Evolutionary conservation across 1,140 invertebrate genomes (phyloP).

Genomic region (Bombus sylvicola): DNA sequence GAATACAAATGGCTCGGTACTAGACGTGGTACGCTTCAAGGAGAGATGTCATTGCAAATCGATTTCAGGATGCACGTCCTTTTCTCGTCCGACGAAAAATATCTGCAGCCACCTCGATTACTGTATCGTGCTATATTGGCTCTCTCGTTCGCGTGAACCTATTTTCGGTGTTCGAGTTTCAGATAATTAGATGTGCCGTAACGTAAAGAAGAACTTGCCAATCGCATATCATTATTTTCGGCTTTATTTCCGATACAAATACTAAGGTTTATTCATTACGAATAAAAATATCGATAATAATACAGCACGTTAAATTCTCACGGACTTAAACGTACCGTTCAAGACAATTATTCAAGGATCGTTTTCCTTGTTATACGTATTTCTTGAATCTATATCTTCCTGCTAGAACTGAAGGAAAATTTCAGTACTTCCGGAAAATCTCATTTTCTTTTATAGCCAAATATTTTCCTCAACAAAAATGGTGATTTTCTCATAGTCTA

Average conservation of each 20-base stretch:
- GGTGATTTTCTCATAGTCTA: too few relatives aligned
- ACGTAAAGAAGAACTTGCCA: background rate
- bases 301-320: too few relatives aligned
- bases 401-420: too few relatives aligned
- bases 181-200: background rate
- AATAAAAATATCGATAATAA: too few relatives aligned
- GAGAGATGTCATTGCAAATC: conserved; percentile 48
- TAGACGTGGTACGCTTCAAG: conserved; percentile 21
- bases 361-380: too few relatives aligned
- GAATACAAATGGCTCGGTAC: conserved; percentile 39
- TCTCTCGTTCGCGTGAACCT: background rate
- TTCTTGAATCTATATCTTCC: too few relatives aligned
- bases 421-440: background rate
- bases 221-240: background rate
- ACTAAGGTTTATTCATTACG: too few relatives aligned
- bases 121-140: background rate
- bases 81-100: background rate
- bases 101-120: background rate
- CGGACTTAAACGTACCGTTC: too few relatives aligned
- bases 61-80: conserved; percentile 29
- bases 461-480: too few relatives aligned
- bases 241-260: too few relatives aligned
- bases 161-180: background rate
- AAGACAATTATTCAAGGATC: too few relatives aligned
- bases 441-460: background rate